Evolutionary conservation across 2,888 invertebrate genomes (phyloP), one percentile per base, ranked within the genome.

Genomic region (Brachyptera putata): DNA sequence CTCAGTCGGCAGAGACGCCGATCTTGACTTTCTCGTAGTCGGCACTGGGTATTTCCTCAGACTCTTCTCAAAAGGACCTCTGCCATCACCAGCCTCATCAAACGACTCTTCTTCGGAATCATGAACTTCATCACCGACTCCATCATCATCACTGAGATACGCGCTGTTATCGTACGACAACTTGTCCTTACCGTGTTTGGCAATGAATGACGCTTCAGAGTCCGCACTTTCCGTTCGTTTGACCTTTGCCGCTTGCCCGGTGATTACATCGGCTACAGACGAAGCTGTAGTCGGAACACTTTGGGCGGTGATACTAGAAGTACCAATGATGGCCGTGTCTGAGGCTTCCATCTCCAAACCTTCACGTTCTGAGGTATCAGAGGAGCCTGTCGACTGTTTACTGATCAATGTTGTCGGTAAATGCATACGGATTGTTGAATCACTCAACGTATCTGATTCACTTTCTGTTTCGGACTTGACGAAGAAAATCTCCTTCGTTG

Each of bases 1-100:
- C 56, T 77, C 77, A n/a, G 77, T 76, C 2, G 79, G 79, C 49
- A 79, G 66, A 1, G 79, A 79, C 34, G 75, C 73, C 3, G 79
- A 79, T 61, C 79, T 69, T 11, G 36, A 36, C 68, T 73, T 75
- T 16, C 74, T 68, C 1, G 68, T 65, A 2, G 71, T 73, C 53
- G 75, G 66, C 57, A 76, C 74, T 67, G 76, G 74, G 9, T 75
- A 74, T 63, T 58, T 58, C 34, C 37, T 16, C 18, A 53, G 21
- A 34, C 53, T 30, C 21, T 36, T 16, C 21, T 53, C 53, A 63
- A 58, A 53, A 60, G 41, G 34, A 64, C 67, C 11, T 2, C 43
- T 16, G 4, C 9, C 21, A 21, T 43, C 43, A 43, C n/a, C 24
- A 18, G 5, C 24, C n/a, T 34, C 41, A 18, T 41, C 39, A 7